A percentile compares a stretch with the other conserved stretches of the same genome.
These are phyloP conservation scores for Kryptolebias marmoratus DNA, from an alignment of 2,113 vertebrate species.

Conservation along the genomic window DNA sequence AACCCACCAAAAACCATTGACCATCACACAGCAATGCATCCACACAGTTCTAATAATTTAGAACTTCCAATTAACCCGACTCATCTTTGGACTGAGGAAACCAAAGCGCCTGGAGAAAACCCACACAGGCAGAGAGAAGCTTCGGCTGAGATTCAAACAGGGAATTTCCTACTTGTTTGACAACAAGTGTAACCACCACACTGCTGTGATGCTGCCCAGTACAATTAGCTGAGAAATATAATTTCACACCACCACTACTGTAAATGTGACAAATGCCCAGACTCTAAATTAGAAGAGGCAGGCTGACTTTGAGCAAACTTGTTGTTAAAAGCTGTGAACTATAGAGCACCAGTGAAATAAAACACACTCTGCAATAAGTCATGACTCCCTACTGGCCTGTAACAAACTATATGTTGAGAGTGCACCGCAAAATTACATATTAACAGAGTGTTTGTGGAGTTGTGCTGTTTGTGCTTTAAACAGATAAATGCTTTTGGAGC, in stretches of 20 bases:
- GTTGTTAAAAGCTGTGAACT: background rate
- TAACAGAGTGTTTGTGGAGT: constrained; percentile 5
- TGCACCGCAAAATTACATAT: constrained; percentile 4
- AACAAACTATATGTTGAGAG: constrained; percentile 2
- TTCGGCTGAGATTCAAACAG: background rate
- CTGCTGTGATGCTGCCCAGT: background rate
- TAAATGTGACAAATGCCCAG: background rate
- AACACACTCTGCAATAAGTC: constrained; percentile 4
- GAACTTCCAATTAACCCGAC: background rate
- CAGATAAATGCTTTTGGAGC: constrained; percentile 9
- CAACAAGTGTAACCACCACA: background rate
- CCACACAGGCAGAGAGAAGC: background rate
- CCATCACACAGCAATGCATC: background rate
- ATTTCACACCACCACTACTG: background rate
- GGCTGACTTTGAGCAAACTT: background rate
- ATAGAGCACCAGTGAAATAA: constrained; percentile 2
- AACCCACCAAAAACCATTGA: background rate
- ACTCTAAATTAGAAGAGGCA: background rate
- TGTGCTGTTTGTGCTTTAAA: constrained; percentile 27
- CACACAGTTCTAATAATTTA: background rate
- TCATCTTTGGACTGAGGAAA: background rate
- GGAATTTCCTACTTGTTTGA: background rate
- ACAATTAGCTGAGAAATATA: background rate
- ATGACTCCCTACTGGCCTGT: constrained; percentile 16
- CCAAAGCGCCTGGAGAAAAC: background rate